phyloP scores from a whole-genome alignment of 2,888 invertebrate species.

The Argyresthia albistria region DNA sequence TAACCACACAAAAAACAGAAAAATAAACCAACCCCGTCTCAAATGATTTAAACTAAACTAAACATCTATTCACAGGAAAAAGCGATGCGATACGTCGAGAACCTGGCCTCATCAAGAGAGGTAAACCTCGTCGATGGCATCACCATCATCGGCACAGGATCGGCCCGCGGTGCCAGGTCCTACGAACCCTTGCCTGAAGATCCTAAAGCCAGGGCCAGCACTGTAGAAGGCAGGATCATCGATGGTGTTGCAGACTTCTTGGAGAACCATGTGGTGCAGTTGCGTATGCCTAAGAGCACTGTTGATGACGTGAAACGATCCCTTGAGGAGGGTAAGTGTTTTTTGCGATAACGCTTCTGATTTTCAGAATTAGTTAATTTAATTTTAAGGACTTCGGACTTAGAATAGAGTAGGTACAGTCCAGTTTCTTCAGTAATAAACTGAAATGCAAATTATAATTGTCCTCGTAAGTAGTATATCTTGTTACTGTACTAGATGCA shows the following conservation, averaged over 20 bases:
- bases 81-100: slow-evolving; percentile 79
- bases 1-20: not conserved
- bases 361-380: no score
- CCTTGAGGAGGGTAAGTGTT: slow-evolving; percentile 82
- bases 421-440: no score
- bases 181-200: slow-evolving; percentile 80
- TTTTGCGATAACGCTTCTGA: no score
- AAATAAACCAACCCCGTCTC: not conserved
- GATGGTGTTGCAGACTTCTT: slow-evolving; percentile 85
- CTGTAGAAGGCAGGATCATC: slow-evolving; percentile 80
- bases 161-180: slow-evolving; percentile 70
- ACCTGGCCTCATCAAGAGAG: slow-evolving; percentile 60
- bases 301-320: slow-evolving; percentile 83
- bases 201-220: slow-evolving; percentile 79
- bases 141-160: slow-evolving; percentile 58
- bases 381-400: no score
- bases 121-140: slow-evolving; percentile 74
- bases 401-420: no score
- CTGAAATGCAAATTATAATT: no score
- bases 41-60: not conserved
- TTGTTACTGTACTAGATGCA: no score
- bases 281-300: slow-evolving; percentile 82
- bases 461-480: no score
- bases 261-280: slow-evolving; percentile 84
- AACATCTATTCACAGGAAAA: slow-evolving; percentile 70